Base-by-base conservation (phyloP, 2,797 vertebrate species). In the Acropternis orthonyx region DNA sequence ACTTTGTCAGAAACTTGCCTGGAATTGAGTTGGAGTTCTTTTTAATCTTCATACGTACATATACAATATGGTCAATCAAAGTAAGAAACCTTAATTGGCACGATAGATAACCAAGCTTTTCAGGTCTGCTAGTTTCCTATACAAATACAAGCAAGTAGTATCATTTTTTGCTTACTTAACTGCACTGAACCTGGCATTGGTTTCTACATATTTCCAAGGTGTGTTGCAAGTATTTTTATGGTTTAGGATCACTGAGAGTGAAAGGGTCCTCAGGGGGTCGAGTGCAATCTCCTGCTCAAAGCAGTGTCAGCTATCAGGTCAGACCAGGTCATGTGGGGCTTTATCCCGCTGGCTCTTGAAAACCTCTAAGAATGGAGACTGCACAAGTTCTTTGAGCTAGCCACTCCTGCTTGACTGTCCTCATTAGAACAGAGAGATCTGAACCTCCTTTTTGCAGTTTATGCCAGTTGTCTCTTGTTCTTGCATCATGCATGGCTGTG, bases 41-140 rank as follows among this genome's bases (percentile, higher is more conserved):
- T 85, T 83, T 63, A 49, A 22, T 72, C 19, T 43, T 95, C 8
- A 8, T 75, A 54, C 85, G 34, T 94, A 39, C 6, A 7, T 83
- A 32, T 32, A 26, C 63, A 55, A 43, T 95, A 11, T 73, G 48
- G 19, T 84, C 61, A 85, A 5, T 90, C 61, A 61, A 67, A 92
- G 63, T 92, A 92, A 92, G 87, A 94, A 92, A 84, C 44, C 19
- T 80, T 87, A 83, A 39, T 54, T 88, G 71, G 65, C 11, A 15
- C 17, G 9, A 62, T 55, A 54, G 49, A 58, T 84, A 88, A 91
- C 34, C 36, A 89, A 43, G 75, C 27, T 80, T 85, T 94, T 95
- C 24, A 71, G 78, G 43, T 51, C 43, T 10, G 14, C 76, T 80
- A 39, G 7, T 93, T 95, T 85, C 5, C 1, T 95, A 28, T 79